A percentile compares a stretch with the other conserved stretches of the same genome.
These are phyloP conservation scores for Siniperca obscura DNA, from an alignment of 2,797 vertebrate genomes.

Conservation along the genomic window DNA sequence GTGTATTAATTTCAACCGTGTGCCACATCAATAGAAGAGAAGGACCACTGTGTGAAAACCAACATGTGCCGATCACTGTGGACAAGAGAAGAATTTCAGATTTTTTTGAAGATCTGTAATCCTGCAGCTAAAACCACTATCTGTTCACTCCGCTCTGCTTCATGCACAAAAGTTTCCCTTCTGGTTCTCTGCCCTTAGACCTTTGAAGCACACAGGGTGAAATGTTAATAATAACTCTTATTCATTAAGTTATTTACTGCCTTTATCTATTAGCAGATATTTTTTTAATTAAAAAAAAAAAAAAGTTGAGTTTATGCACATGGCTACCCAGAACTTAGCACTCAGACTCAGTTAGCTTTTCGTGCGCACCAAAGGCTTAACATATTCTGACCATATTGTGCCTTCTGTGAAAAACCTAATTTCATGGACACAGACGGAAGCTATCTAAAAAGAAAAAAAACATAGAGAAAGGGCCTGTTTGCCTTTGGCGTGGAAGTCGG, in stretches of 20 bases:
- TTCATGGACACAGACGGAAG: constrained; percentile 79
- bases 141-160: constrained; percentile 28
- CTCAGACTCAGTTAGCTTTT: constrained; percentile 69
- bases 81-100: constrained; percentile 23
- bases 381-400: constrained; percentile 83
- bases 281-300: background rate
- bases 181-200: background rate
- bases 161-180: constrained; percentile 26
- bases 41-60: constrained; percentile 19
- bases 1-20: constrained; percentile 94
- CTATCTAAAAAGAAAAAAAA: constrained; percentile 66
- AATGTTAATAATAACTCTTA: constrained; percentile 25
- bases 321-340: constrained; percentile 38
- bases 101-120: constrained; percentile 27
- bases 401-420: constrained; percentile 76
- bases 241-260: constrained; percentile 54
- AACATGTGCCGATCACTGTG: constrained; percentile 31
- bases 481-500: constrained; percentile 83
- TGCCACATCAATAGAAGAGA: constrained; percentile 82
- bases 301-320: background rate
- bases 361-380: constrained; percentile 74
- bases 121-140: constrained; percentile 63
- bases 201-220: constrained; percentile 6
- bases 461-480: constrained; percentile 71
- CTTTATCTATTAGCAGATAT: constrained; percentile 17